Evolutionary conservation across 2,113 vertebrate genomes (phyloP).

Genomic region (Trogon surrucura): DNA sequence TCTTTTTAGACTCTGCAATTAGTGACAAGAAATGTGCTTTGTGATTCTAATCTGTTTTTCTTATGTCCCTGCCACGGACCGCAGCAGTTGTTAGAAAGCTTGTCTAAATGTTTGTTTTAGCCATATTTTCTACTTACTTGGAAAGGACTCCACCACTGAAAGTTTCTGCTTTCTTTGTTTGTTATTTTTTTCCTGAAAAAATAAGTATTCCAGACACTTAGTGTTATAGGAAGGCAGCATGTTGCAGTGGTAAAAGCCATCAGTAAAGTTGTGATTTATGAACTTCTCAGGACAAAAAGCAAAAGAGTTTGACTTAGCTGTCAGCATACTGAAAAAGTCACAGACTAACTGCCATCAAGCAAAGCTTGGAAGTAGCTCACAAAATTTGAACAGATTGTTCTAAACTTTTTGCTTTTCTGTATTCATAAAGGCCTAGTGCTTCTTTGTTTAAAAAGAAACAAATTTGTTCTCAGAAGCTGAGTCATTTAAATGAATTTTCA

Average conservation of each 20-base stretch:
- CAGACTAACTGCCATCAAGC: not conserved
- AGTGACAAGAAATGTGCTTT: not conserved
- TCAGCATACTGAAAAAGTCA: not conserved
- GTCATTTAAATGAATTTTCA: conserved; percentile 22
- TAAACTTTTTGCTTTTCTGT: conserved; percentile 16
- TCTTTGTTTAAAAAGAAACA: conserved; percentile 34
- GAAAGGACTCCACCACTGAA: not conserved
- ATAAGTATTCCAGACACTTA: not conserved
- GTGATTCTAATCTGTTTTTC: conserved; percentile 19
- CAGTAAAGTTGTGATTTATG: not conserved
- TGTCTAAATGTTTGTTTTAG: not conserved
- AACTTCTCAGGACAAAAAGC: not conserved
- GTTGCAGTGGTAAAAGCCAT: not conserved
- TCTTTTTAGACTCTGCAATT: conserved; percentile 7
- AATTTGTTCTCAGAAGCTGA: conserved; percentile 26
- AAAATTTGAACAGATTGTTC: conserved; percentile 30
- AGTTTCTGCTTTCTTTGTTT: not conserved
- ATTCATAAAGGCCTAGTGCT: not conserved
- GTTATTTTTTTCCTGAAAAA: not conserved
- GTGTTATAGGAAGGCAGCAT: not conserved
- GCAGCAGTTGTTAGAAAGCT: not conserved
- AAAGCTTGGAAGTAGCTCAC: conserved; percentile 39
- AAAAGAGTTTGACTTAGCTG: not conserved
- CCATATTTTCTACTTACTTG: not conserved
- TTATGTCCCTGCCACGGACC: not conserved